Conservation (phyloP, 2,113 vertebrate genomes). For the Limnothrissa miodon region DNA sequence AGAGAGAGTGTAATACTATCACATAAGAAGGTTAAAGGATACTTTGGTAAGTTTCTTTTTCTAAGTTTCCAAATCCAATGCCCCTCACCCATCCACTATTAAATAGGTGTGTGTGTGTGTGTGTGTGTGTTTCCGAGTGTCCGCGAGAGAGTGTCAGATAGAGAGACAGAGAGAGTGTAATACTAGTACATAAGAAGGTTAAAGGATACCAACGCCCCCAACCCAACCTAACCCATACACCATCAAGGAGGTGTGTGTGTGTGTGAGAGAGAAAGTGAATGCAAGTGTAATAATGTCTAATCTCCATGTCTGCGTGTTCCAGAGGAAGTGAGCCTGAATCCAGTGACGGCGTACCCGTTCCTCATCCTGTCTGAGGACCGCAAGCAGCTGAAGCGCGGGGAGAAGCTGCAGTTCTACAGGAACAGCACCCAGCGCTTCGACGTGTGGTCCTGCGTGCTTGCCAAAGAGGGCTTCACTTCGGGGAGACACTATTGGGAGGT, state of each 20-base stretch:
- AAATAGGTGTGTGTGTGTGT: no score
- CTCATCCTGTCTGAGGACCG: slow-evolving; percentile 71
- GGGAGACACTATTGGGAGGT: slow-evolving; percentile 78
- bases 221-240: no score
- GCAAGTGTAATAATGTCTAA: background rate
- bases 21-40: slow-evolving; percentile 66
- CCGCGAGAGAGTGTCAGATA: no score
- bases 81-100: no score
- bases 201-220: no score
- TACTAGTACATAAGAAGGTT: no score
- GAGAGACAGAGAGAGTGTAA: background rate
- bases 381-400: slow-evolving; percentile 70
- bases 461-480: slow-evolving; percentile 60
- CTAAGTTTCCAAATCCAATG: no score
- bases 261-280: no score
- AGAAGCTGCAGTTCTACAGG: slow-evolving; percentile 71
- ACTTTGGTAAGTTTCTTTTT: slow-evolving; percentile 70
- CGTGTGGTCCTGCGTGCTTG: slow-evolving; percentile 69
- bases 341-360: slow-evolving; percentile 72
- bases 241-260: no score
- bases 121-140: no score
- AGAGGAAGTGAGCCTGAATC: slow-evolving; percentile 71
- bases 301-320: background rate
- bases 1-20: slow-evolving; percentile 44
- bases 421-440: slow-evolving; percentile 68